Conservation (phyloP, 2,797 vertebrate species). For the Gymnodraco acuticeps region DNA sequence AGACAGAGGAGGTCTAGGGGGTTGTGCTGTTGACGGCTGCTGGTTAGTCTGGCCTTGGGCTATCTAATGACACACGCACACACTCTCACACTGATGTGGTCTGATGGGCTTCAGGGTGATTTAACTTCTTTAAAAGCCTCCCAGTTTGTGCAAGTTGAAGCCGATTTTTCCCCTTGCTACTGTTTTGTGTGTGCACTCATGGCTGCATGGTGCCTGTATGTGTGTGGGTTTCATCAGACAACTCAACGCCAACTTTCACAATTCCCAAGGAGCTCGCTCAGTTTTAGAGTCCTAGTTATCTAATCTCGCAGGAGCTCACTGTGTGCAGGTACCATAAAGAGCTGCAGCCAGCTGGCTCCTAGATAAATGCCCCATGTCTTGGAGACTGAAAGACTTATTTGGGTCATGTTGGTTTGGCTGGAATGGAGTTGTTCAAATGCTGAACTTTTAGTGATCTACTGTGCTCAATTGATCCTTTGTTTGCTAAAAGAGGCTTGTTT, state of each 20-base stretch:
- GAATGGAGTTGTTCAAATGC: conserved; percentile 46
- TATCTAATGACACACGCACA: conserved; percentile 29
- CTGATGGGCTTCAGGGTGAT: conserved; percentile 50
- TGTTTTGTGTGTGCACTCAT: conserved; percentile 7
- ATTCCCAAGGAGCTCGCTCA: conserved; percentile 50
- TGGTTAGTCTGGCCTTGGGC: conserved; percentile 27
- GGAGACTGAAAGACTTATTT: conserved; percentile 57
- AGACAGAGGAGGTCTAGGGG: conserved; percentile 41
- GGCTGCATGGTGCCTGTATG: conserved; percentile 14
- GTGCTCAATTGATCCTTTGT: conserved; percentile 30
- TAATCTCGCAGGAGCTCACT: conserved; percentile 63
- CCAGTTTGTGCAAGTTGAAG: conserved; percentile 19
- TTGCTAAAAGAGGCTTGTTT: neutral
- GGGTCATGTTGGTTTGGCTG: conserved; percentile 55
- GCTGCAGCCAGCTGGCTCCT: conserved; percentile 49
- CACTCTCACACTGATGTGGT: conserved; percentile 44
- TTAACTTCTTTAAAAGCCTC: conserved; percentile 46
- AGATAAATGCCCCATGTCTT: conserved; percentile 54
- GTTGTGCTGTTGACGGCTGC: conserved; percentile 46
- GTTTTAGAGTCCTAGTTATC: conserved; percentile 58
- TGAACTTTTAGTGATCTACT: conserved; percentile 39
- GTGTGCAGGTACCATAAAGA: conserved; percentile 60
- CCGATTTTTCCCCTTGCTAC: conserved; percentile 28
- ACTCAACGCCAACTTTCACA: conserved; percentile 41
- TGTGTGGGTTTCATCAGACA: conserved; percentile 47